These are phyloP conservation scores for Caprella mutica DNA, from an alignment of 2,888 invertebrate genomes.

Conservation along the genomic window DNA sequence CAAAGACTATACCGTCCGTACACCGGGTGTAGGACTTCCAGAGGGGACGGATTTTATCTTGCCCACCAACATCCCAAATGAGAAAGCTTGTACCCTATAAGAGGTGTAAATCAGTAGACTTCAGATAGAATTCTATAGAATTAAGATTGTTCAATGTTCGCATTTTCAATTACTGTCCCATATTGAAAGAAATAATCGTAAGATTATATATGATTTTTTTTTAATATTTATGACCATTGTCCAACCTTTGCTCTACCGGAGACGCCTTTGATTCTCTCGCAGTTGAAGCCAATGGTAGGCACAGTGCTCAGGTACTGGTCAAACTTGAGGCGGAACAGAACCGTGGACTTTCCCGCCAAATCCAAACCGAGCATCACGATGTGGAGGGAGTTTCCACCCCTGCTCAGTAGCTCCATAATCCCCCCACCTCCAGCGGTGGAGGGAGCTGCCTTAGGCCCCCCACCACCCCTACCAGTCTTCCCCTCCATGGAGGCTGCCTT, in stretches of 20 bases:
- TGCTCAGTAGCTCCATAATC: conserved; percentile 66
- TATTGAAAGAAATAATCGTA: not conserved
- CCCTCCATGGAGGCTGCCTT: too few relatives aligned
- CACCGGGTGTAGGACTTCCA: conserved; percentile 35
- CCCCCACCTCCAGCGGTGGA: too few relatives aligned
- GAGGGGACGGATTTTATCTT: conserved; percentile 34
- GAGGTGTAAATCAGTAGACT: not conserved
- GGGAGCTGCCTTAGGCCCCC: too few relatives aligned
- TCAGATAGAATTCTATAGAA: not conserved
- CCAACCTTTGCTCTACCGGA: conserved; percentile 30
- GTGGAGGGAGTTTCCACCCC: conserved; percentile 56
- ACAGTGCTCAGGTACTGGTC: conserved; percentile 96
- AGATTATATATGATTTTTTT: not conserved
- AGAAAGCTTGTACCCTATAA: conserved; percentile 34
- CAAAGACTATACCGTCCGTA: conserved; percentile 35
- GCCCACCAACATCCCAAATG: conserved; percentile 35
- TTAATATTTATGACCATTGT: not conserved
- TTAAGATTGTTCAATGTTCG: not conserved
- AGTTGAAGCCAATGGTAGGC: conserved; percentile 95
- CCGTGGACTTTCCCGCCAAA: conserved; percentile 94
- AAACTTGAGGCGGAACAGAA: conserved; percentile 89
- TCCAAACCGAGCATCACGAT: conserved; percentile 95
- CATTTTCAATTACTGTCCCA: not conserved
- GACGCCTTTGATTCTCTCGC: conserved; percentile 61
- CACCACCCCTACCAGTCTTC: too few relatives aligned